Base-by-base conservation (phyloP, 2,888 invertebrate species). In the Petrolisthes cinctipes region DNA sequence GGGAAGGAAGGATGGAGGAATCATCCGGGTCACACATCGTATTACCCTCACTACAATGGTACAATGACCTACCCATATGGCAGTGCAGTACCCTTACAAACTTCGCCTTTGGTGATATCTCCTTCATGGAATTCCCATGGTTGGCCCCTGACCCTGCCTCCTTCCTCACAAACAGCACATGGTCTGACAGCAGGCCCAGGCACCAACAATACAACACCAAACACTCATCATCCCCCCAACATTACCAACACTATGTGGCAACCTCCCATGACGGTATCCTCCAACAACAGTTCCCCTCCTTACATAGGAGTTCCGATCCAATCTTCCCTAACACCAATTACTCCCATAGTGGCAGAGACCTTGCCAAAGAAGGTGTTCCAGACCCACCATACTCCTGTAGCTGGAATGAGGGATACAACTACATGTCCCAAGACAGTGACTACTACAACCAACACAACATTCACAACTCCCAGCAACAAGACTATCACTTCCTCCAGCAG, bases 61-160 rank as follows among this genome's bases (percentile, higher is more conserved):
- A 37, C 51, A n/a, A 57, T 76, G 83, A 56, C 83, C 11, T 53
- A 68, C 57, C 71, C 66, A 4, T 78, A 76, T 85, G 85, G 71
- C 79, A 85, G 56, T 56, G 79, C 85, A 57, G 51, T 17, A 75
- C 17, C 83, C 17, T 20, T 71, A 75, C 23, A 14, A 56, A 61
- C 56, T 76, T 54, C 82, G 56, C 76, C 66, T 80, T 54, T 80
- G 56, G n/a, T 79, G 76, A 71, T 80, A 66, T 80, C 85, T 71
- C 85, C 79, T 53, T 85, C 85, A 56, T 85, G 80, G 84, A 68
- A 53, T 17, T 66, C 84, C 11, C 51, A 78, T 78, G 84, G 78
- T 11, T 84, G 61, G 78, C 78, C 84, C 51, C 66, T 53, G 78
- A 84, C 66, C 66, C 78, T 75, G 57, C 57, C 84, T 23, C 84